phyloP scores from a whole-genome alignment of 53 echinoderm and acorn worm genomes.

The Paracentrotus lividus region DNA sequence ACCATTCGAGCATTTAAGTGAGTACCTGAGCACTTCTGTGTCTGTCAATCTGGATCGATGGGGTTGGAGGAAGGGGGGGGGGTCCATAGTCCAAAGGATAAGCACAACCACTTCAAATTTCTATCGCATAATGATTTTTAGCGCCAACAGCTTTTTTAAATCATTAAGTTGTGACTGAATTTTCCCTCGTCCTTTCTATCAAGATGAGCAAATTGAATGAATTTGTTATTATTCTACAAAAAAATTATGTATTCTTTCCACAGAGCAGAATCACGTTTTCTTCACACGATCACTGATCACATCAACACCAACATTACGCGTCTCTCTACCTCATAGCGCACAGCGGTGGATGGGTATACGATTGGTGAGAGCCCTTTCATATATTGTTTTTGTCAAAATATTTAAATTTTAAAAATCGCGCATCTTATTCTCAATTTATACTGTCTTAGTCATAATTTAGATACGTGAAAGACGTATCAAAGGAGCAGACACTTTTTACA shows the following conservation, averaged over 20 bases:
- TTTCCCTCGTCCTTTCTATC: too few species aligned
- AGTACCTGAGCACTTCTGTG: neutral
- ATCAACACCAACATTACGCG: slow-evolving; percentile 78
- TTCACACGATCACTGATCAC: slow-evolving; percentile 51
- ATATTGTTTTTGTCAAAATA: neutral
- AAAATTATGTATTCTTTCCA: neutral
- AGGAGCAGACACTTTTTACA: too few species aligned
- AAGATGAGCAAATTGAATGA: too few species aligned
- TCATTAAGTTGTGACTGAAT: too few species aligned
- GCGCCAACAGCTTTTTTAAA: too few species aligned
- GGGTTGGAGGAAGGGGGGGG: neutral
- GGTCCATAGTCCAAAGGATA: too few species aligned
- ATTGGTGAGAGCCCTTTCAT: slow-evolving; percentile 70
- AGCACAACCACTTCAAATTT: too few species aligned
- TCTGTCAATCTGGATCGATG: neutral
- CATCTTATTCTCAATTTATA: too few species aligned
- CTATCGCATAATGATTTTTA: too few species aligned
- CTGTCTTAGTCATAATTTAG: too few species aligned
- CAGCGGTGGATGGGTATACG: slow-evolving; percentile 82
- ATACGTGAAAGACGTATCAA: too few species aligned
- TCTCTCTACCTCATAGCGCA: slow-evolving; percentile 77
- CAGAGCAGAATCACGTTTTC: slow-evolving; percentile 77
- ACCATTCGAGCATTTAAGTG: slow-evolving; percentile 90
- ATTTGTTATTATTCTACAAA: too few species aligned
- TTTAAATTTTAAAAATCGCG: neutral